Evolutionary conservation across 2,113 vertebrate genomes (phyloP).

Genomic region (Lampris megalopsis): DNA sequence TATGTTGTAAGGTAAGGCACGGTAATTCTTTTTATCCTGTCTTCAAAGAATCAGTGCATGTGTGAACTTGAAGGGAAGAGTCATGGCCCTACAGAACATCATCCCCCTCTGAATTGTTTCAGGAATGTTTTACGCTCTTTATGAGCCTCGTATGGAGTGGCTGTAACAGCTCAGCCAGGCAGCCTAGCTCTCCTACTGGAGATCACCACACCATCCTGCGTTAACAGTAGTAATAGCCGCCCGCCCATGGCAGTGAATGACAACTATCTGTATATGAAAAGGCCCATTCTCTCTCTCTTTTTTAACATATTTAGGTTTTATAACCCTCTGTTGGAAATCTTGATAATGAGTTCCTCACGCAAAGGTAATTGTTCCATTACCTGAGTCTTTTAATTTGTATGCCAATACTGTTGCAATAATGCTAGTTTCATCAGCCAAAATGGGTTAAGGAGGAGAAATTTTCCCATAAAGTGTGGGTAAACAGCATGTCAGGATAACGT

Average conservation of each 20-base stretch:
- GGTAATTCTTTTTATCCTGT: not conserved
- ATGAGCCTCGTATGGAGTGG: not conserved
- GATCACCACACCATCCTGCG: conserved; percentile 14
- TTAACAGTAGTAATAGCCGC: not conserved
- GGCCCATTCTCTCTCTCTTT: no score
- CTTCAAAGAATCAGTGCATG: conserved; percentile 19
- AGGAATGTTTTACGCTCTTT: conserved; percentile 57
- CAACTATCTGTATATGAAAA: not conserved
- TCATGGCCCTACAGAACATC: conserved; percentile 25
- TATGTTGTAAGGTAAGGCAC: no score
- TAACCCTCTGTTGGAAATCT: not conserved
- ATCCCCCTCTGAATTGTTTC: conserved; percentile 31
- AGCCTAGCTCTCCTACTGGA: conserved; percentile 11
- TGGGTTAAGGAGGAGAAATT: not conserved
- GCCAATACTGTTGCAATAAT: not conserved
- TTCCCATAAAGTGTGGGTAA: not conserved
- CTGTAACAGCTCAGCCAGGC: conserved; percentile 36
- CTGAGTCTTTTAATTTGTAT: not conserved
- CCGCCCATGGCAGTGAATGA: conserved; percentile 17
- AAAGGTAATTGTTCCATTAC: not conserved
- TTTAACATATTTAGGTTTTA: not conserved
- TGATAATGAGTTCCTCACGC: not conserved
- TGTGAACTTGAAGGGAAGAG: conserved; percentile 18
- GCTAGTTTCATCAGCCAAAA: not conserved
- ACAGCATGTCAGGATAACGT: conserved; percentile 17